Evolutionary conservation across 2,888 invertebrate genomes (phyloP), one percentile per base, ranked within the genome.

Genomic region (Drosophila nr. fundita): DNA sequence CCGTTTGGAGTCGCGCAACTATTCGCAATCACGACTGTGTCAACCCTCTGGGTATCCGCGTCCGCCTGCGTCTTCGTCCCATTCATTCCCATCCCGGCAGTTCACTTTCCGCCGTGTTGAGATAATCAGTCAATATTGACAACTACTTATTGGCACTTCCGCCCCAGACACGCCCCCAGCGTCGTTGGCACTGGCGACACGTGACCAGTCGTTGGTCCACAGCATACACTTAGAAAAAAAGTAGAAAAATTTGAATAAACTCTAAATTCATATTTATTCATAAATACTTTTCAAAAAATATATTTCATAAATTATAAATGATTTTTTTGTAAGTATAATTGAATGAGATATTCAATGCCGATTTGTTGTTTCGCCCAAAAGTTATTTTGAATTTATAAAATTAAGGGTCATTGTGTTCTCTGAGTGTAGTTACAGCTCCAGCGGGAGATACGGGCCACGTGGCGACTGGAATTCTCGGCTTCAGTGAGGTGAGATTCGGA

Each of bases 71-170:
- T 32, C 32, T 32, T 32, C 32, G 32, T 32, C 5, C 32, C 11
- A 5, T 42, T 21, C 24, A 15, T 15, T 24, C 18, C n/a, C 40
- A n/a, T n/a, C 53, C 32, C 65, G 42, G 24, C 13, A 64, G 59
- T 48, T 66, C 76, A 54, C 68, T 70, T 67, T 66, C 59, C 61
- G 68, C 71, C 73, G 82, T 80, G 83, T 82, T 77, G 83, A 83
- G 87, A 92, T 90, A 90, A 92, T 92, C 91, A 91, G 91, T 91
- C 91, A 91, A 91, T 91, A 91, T 92, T 91, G 92, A 91, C 91
- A 91, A 91, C 92, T 91, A 90, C 91, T 92, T 90, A 91, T 92
- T 92, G 92, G 83, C 87, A 91, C 90, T 89, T 92, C 91, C 91
- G 91, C 68, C 70, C 68, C 59, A 68, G 74, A 63, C 65, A 52